phyloP scores from a whole-genome alignment of 2,797 vertebrate genomes.

The Ctenopoma kingsleyae region DNA sequence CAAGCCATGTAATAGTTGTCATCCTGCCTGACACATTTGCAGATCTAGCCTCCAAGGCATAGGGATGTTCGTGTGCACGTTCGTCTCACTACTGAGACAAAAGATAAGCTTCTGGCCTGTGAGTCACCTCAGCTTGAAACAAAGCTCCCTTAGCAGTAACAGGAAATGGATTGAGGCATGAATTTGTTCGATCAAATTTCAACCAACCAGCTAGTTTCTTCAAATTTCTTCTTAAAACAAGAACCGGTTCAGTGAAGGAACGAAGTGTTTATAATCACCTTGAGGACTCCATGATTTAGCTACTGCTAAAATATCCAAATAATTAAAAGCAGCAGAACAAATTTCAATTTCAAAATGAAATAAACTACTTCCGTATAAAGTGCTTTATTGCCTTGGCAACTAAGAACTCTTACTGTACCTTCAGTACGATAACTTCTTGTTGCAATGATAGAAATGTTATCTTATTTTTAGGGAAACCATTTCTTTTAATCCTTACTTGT shows the following conservation, averaged over 20 bases:
- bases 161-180: conserved; percentile 23
- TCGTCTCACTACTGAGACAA: conserved; percentile 32
- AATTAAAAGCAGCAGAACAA: not conserved
- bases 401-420: not conserved
- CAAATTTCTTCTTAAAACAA: conserved; percentile 21
- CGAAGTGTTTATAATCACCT: not conserved
- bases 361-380: not conserved
- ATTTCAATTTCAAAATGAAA: conserved; percentile 4
- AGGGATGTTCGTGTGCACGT: not conserved
- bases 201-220: conserved; percentile 15
- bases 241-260: not conserved
- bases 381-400: not conserved
- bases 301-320: not conserved
- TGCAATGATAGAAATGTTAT: not conserved
- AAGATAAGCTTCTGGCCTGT: conserved; percentile 34
- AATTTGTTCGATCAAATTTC: conserved; percentile 50
- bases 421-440: not conserved
- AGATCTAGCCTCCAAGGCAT: not conserved
- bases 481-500: conserved; percentile 86
- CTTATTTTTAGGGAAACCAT: not conserved
- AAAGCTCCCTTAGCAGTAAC: conserved; percentile 25
- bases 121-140: conserved; percentile 48
- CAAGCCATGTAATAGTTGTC: conserved; percentile 2
- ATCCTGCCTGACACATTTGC: conserved; percentile 16
- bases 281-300: not conserved